Evolutionary conservation across 2,888 invertebrate species (phyloP), one percentile per base, ranked within the genome.

Genomic region (Cataglyphis altisquamis): DNA sequence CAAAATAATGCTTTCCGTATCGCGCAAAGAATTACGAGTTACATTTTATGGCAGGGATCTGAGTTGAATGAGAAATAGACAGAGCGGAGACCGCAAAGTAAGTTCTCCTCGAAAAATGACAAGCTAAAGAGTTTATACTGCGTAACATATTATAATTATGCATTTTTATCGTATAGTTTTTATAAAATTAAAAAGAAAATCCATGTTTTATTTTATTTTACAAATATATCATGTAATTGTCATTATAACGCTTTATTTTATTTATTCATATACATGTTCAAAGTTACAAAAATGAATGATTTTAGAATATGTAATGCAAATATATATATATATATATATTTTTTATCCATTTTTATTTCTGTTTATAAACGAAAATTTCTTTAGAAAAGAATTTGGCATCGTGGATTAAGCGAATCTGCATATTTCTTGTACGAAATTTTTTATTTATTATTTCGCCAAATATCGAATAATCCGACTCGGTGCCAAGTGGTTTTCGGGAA

Each of bases 31-130:
- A 80, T 80, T 60, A 45, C 73, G 32, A 32, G 78, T 64, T 80
- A 45, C 78, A 60, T 80, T 80, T 80, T 60, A 72, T 45, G 74
- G 45, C 72, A 72, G 57, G 73, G 73, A 72, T 73, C 36, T 45
- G 45, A 80, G 60, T 60, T 60, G 73, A 72, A 80, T 80, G 45
- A 72, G 78, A 60, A 73, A 80, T 73, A 72, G 25, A 36, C 60
- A 60, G 25, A 72, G 18, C 10, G 29, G 70, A n/a, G 52, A 68
- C 25, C n/a, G 15, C 4, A 32, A 32, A 45, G n/a, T 15, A 15
- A 18, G 4, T 15, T 70, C 32, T 32, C 32, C 3, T 0, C 15
- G 55, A 67, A 32, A 67, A 67, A 55, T 25, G 18, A 25, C 8
- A 21, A 36, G n/a, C 1, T 25, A 12, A 32, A 64, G 6, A 10